These are phyloP conservation scores for Gadopsis bispinosus DNA, from an alignment of 2,797 vertebrate species.

Conservation along the genomic window DNA sequence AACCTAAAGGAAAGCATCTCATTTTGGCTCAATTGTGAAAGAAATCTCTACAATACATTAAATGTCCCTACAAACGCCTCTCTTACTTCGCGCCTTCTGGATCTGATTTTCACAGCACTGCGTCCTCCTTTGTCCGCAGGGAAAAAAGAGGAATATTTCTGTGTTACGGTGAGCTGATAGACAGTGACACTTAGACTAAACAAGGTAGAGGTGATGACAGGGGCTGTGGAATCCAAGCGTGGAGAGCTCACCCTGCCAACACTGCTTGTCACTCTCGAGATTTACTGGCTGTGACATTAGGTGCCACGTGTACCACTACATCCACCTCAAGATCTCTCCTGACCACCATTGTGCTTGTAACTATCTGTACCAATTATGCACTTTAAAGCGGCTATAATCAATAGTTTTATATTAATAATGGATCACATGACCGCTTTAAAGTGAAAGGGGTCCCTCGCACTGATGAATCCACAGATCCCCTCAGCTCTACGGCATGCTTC, in stretches of 20 bases:
- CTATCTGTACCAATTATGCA: not conserved
- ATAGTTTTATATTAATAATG: not conserved
- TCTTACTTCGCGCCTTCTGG: slow-evolving; percentile 36
- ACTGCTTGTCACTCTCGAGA: slow-evolving; percentile 57
- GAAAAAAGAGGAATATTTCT: slow-evolving; percentile 51
- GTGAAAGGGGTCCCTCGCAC: not conserved
- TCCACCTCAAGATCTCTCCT: slow-evolving; percentile 6
- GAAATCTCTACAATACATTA: not conserved
- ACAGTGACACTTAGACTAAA: slow-evolving; percentile 82
- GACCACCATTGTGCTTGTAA: slow-evolving; percentile 10
- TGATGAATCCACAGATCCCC: not conserved
- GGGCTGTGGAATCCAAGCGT: slow-evolving; percentile 62
- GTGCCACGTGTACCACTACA: slow-evolving; percentile 42
- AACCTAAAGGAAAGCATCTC: not conserved
- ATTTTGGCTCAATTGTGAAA: not conserved
- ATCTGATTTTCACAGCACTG: slow-evolving; percentile 38
- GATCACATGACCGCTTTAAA: not conserved
- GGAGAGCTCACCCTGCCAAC: slow-evolving; percentile 54
- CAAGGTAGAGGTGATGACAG: slow-evolving; percentile 77
- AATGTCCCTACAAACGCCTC: slow-evolving; percentile 1
- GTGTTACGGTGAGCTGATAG: slow-evolving; percentile 71
- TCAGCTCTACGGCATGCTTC: not conserved
- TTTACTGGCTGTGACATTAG: slow-evolving; percentile 63
- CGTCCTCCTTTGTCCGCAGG: slow-evolving; percentile 39
- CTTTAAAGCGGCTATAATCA: not conserved